Base-by-base conservation (phyloP, 1,140 invertebrate genomes). In the Episyrphus balteatus region DNA sequence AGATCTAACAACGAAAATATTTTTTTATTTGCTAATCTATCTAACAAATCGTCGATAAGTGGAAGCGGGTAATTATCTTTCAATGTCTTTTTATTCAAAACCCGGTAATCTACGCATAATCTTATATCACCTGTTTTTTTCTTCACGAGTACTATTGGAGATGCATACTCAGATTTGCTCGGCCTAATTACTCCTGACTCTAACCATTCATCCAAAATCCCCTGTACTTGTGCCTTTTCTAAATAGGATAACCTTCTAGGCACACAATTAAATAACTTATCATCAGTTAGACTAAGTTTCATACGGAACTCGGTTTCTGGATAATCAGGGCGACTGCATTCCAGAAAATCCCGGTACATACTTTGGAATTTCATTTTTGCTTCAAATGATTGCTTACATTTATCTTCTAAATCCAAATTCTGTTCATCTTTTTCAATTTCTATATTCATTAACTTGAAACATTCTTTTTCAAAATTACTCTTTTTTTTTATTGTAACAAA, bases 1-100 rank as follows among this genome's bases (percentile, higher is more conserved):
- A 75, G 52, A 57, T 34, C 60, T 61, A 14, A 61, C 59, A 41
- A 51, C 7, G 54, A 51, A 52, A 60, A 69, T n/a, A n/a, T 15
- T 48, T 30, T 18, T 67, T 61, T n/a, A n/a, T n/a, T n/a, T n/a
- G n/a, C n/a, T n/a, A n/a, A n/a, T n/a, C n/a, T n/a, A n/a, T n/a
- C n/a, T 5, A 66, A 39, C 13, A 50, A 40, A 43, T 65, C 61
- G 2, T 65, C 61, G 15, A 66, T 65, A 8, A 59, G 26, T 2
- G 65, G 63, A 31, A 59, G 42, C 10, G 62, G 58, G 50, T 56
- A 67, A 41, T 50, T 48, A 44, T 60, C 55, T 18, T 46, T 51
- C 7, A 47, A 14, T 6, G 54, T 53, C 5, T 47, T 14, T 31
- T 48, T 51, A 51, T 61, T 61, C 18, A 61, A 43, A 7, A 19